phyloP scores from a whole-genome alignment of 2,113 vertebrate genomes.

The Pituophis catenifer region DNA sequence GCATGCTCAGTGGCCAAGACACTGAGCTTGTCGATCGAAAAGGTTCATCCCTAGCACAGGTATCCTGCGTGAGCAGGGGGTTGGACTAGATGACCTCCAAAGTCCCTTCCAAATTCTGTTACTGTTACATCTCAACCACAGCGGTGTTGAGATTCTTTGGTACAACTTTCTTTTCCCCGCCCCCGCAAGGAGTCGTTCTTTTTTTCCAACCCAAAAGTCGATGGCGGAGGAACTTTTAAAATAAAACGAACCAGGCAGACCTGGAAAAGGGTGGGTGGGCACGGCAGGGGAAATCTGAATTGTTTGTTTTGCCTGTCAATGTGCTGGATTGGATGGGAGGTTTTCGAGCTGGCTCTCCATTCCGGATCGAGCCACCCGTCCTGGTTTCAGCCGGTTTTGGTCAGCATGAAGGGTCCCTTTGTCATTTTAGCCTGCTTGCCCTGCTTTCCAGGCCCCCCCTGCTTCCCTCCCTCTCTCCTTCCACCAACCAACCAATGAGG shows the following conservation, averaged over 20 bases:
- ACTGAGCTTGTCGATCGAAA: no score
- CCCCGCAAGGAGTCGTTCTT: background rate
- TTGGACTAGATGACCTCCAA: no score
- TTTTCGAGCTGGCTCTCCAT: background rate
- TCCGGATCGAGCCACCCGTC: background rate
- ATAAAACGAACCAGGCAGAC: background rate
- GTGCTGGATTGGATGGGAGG: no score
- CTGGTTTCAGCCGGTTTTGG: constrained; percentile 21
- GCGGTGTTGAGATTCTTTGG: background rate
- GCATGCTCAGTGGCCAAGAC: no score
- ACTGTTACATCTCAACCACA: no score
- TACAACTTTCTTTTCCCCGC: background rate
- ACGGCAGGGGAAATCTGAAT: background rate
- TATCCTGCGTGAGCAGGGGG: no score
- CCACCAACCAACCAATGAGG: background rate
- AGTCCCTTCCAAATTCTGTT: no score
- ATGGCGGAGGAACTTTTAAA: background rate
- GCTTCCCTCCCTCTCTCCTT: background rate
- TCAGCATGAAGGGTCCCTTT: constrained; percentile 26
- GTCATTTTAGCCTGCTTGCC: background rate
- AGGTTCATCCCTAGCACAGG: no score
- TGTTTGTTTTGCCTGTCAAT: background rate
- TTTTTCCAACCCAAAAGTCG: background rate
- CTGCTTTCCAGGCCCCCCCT: background rate
- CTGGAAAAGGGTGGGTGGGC: no score